phyloP scores from a whole-genome alignment of 2,113 vertebrate species.

The Lamprotornis superbus region DNA sequence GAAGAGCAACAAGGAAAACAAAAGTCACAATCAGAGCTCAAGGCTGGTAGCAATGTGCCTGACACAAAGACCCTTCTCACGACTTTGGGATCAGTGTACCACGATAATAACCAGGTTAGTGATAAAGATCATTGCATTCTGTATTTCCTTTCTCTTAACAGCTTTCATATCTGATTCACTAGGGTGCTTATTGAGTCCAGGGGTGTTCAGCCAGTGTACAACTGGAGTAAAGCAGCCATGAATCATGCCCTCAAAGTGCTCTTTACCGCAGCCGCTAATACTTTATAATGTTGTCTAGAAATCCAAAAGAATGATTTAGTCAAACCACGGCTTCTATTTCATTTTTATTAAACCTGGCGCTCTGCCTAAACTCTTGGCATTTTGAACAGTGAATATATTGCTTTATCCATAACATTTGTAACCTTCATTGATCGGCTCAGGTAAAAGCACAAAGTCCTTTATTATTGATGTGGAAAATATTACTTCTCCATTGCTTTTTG shows the following conservation, averaged over 20 bases:
- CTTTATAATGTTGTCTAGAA: conserved; percentile 37
- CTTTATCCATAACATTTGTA: conserved; percentile 56
- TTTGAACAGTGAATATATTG: conserved; percentile 57
- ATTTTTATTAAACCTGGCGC: conserved; percentile 57
- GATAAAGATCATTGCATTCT: not conserved
- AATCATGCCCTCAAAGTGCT: conserved; percentile 1
- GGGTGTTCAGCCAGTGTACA: not conserved
- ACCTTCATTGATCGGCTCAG: conserved; percentile 56
- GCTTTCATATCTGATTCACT: conserved; percentile 8
- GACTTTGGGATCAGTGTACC: not conserved
- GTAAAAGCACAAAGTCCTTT: conserved; percentile 54
- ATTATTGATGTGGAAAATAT: conserved; percentile 55
- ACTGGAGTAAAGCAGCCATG: not conserved
- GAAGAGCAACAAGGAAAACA: not conserved
- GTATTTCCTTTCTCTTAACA: conserved; percentile 6
- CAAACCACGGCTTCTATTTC: conserved; percentile 23
- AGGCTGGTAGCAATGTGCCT: not conserved
- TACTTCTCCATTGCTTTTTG: conserved; percentile 40
- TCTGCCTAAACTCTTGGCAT: conserved; percentile 47
- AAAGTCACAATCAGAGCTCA: not conserved
- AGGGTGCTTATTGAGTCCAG: not conserved
- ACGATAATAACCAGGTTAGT: not conserved
- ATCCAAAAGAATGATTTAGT: conserved; percentile 41
- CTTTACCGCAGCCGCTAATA: not conserved
- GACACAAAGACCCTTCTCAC: accelerated